Percentiles rank a stretch among this genome's conserved stretches.
Conservation (phyloP, 2,888 invertebrate species). For the Rhabditophanes sp. region DNA sequence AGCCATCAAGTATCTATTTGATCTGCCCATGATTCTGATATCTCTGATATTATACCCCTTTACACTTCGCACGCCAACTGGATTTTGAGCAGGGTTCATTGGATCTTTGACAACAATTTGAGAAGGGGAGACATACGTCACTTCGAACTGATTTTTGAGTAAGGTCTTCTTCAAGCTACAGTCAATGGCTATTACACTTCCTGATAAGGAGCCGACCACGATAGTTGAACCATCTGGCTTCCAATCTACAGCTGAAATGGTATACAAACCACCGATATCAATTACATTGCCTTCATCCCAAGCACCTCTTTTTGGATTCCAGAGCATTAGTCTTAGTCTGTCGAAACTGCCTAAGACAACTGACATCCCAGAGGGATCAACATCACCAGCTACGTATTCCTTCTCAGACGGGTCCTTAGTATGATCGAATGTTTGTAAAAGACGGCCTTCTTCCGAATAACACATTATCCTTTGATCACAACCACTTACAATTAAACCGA, state of each 20-base stretch:
- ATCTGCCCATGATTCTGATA: conserved; percentile 17
- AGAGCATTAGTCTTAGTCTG: conserved; percentile 64
- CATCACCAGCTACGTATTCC: conserved; percentile 66
- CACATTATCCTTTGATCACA: conserved; percentile 75
- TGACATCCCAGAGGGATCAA: conserved; percentile 84
- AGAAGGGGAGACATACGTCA: conserved; percentile 72
- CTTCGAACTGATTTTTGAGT: conserved; percentile 81
- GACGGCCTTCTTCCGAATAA: conserved; percentile 58
- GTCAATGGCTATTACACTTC: conserved; percentile 65
- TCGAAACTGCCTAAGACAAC: conserved; percentile 81
- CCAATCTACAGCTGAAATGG: conserved; percentile 74
- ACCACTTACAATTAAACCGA: conserved; percentile 66
- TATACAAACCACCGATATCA: conserved; percentile 69
- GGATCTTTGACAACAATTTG: conserved; percentile 48
- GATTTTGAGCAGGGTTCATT: conserved; percentile 19
- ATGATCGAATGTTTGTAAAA: conserved; percentile 70
- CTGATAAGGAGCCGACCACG: conserved; percentile 55
- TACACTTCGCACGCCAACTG: conserved; percentile 61
- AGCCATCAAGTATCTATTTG: conserved; percentile 55
- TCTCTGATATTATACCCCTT: conserved; percentile 65
- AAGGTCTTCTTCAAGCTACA: conserved; percentile 57
- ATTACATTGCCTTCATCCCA: conserved; percentile 65
- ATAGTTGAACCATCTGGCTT: conserved; percentile 67
- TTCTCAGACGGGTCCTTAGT: conserved; percentile 57
- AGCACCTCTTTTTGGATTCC: conserved; percentile 60